phyloP scores from a whole-genome alignment of 2,113 vertebrate species.

The Marcusenius ussheri region DNA sequence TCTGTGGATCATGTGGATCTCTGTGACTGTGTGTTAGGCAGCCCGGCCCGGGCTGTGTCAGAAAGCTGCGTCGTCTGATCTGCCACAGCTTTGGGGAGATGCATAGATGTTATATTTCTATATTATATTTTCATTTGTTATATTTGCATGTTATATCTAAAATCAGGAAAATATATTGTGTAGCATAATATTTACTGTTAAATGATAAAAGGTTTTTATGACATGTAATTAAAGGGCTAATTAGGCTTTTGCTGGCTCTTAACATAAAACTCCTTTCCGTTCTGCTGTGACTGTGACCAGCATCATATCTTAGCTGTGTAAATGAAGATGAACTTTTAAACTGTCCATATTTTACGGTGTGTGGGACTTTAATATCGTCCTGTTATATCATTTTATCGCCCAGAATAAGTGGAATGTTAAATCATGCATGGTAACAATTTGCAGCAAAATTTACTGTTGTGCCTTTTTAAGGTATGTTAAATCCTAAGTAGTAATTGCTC shows the following conservation, averaged over 20 bases:
- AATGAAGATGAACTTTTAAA: neutral
- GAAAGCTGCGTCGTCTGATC: slow-evolving; percentile 10
- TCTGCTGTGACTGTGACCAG: neutral
- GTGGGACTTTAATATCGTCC: neutral
- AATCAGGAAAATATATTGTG: neutral
- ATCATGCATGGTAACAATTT: neutral
- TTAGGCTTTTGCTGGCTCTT: neutral
- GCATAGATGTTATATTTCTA: neutral
- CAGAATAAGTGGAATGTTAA: neutral
- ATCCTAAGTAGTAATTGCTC: neutral
- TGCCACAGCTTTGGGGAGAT: neutral
- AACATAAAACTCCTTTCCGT: neutral
- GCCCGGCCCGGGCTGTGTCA: neutral
- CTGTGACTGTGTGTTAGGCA: neutral
- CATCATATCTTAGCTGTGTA: neutral
- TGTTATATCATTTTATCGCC: neutral
- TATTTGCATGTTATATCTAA: neutral
- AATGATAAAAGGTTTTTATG: neutral
- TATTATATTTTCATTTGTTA: neutral
- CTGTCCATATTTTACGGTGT: neutral
- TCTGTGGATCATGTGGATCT: neutral
- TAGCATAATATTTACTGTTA: neutral
- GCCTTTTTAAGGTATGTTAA: neutral
- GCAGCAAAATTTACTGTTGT: neutral
- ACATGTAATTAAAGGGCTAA: neutral